Evolutionary conservation across 2,888 invertebrate genomes (phyloP).

Genomic region (Actias luna): DNA sequence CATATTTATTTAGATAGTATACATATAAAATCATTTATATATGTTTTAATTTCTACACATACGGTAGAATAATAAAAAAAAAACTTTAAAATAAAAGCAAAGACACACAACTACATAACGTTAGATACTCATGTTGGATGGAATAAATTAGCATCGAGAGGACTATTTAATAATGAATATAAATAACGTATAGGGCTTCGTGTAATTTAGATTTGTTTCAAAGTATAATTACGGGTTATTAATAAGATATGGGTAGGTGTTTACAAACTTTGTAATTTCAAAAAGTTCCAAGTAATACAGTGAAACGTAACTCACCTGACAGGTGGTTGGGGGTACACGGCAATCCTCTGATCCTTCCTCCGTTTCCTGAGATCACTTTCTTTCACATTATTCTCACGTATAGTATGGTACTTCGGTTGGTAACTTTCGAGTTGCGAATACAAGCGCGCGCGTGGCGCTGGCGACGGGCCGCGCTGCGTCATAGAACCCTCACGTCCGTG

Average conservation of each 20-base stretch:
- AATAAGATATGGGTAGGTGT: neutral
- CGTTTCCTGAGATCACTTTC: constrained; percentile 70
- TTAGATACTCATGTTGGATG: too few species aligned
- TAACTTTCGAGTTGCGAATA: constrained; percentile 78
- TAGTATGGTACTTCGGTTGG: constrained; percentile 76
- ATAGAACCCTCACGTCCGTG: constrained; percentile 57
- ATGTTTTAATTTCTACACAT: too few species aligned
- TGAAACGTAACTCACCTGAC: constrained; percentile 53
- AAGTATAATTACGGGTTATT: neutral
- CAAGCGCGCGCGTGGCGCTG: constrained; percentile 73
- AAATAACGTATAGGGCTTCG: neutral
- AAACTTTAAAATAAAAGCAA: too few species aligned
- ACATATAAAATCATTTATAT: too few species aligned
- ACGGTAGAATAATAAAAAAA: too few species aligned
- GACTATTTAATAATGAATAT: neutral
- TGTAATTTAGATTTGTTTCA: too few species aligned
- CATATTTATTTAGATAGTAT: too few species aligned
- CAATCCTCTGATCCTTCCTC: constrained; percentile 63
- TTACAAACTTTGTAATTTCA: neutral
- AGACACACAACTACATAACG: too few species aligned
- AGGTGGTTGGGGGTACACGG: constrained; percentile 51
- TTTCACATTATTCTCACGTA: constrained; percentile 74
- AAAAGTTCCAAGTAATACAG: constrained; percentile 12
- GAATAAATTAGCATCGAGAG: too few species aligned
- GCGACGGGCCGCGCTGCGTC: constrained; percentile 61